Conservation (phyloP, 1,140 invertebrate genomes). For the Hycleus cichorii region DNA sequence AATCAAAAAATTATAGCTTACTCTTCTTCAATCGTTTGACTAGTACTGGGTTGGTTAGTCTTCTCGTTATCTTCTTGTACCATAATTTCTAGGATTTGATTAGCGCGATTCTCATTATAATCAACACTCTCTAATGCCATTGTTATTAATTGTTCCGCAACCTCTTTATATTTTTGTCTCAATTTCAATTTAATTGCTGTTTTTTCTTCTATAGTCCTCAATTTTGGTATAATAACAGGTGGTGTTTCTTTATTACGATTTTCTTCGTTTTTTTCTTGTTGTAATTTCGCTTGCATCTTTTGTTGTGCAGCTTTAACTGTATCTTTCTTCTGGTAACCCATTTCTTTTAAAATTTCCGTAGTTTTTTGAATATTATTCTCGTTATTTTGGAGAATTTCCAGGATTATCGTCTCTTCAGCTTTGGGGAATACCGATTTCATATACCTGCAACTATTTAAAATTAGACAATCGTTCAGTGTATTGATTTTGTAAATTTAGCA, state of each 20-base stretch:
- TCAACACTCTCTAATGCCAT: slow-evolving; percentile 82
- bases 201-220: slow-evolving; percentile 67
- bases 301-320: slow-evolving; percentile 44
- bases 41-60: slow-evolving; percentile 1
- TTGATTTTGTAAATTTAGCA: not conserved
- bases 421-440: slow-evolving; percentile 88
- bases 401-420: slow-evolving; percentile 78
- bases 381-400: slow-evolving; percentile 73
- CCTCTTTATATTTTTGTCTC: slow-evolving; percentile 64
- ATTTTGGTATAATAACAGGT: slow-evolving; percentile 45
- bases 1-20: slow-evolving; percentile 6
- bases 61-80: slow-evolving; percentile 47
- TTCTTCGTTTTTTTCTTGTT: slow-evolving; percentile 45
- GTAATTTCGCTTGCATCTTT: slow-evolving; percentile 36
- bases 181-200: slow-evolving; percentile 57
- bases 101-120: slow-evolving; percentile 71
- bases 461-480: slow-evolving; percentile 1
- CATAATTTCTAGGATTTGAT: slow-evolving; percentile 68
- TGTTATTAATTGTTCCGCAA: slow-evolving; percentile 70
- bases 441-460: slow-evolving; percentile 54
- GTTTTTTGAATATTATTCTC: slow-evolving; percentile 85
- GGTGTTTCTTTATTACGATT: slow-evolving; percentile 39
- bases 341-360: slow-evolving; percentile 64
- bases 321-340: slow-evolving; percentile 77
- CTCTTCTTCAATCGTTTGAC: slow-evolving; percentile 3